phyloP scores from a whole-genome alignment of 2,888 invertebrate genomes.

The Amaurobius ferox region DNA sequence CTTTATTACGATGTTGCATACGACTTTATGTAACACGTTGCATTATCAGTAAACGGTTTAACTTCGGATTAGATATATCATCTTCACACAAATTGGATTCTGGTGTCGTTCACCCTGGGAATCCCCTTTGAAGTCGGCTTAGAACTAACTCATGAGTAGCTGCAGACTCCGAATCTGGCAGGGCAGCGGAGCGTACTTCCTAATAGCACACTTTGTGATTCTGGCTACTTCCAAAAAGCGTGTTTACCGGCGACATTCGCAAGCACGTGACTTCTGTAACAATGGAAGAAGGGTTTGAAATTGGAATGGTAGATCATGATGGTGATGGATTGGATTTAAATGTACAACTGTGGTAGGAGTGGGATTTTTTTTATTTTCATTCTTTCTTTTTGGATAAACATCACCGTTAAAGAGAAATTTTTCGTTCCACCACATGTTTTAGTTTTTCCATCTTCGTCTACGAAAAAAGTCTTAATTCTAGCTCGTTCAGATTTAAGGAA shows the following conservation, averaged over 20 bases:
- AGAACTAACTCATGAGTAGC: neutral
- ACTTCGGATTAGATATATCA: neutral
- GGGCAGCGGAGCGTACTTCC: constrained; percentile 29
- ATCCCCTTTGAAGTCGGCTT: neutral
- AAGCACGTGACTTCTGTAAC: neutral
- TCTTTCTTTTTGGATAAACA: too few species aligned
- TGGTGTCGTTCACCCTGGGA: neutral
- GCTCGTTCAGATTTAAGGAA: too few species aligned
- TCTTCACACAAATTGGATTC: neutral
- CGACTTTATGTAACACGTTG: neutral
- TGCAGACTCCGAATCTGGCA: neutral
- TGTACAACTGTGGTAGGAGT: too few species aligned
- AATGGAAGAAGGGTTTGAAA: neutral
- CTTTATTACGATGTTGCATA: neutral
- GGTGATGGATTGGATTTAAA: too few species aligned
- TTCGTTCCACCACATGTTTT: too few species aligned
- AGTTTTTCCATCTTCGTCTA: too few species aligned
- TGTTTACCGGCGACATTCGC: neutral
- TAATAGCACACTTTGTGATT: neutral
- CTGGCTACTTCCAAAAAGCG: neutral
- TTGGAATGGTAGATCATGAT: neutral
- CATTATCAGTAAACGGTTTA: constrained; percentile 10
- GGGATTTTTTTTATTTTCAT: too few species aligned
- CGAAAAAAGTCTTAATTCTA: too few species aligned
- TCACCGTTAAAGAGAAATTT: too few species aligned